Evolutionary conservation across 2,888 invertebrate genomes (phyloP), one percentile per base, ranked within the genome.

Genomic region (Alitta virens): DNA sequence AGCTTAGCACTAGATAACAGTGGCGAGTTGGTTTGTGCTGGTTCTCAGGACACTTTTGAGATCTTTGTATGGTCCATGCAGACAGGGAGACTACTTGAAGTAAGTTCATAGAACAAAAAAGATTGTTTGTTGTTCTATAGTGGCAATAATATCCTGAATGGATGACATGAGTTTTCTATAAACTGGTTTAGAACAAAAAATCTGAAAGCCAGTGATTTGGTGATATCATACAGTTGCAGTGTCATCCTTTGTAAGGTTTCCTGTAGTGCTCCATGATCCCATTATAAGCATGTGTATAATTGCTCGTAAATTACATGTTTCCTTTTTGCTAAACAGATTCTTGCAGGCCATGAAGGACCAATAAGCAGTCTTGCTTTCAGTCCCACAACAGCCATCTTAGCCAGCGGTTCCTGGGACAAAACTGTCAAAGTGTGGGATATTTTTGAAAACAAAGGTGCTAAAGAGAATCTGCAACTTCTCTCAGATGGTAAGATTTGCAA

Each of bases 1-100:
- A 92, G 93, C 77, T 87, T 94, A 0, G 89, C 92, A 0, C 83
- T 98, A 12, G 99, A 99, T 82, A 85, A 88, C 2, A 92, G 91
- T 72, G 91, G 94, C 18, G 97, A 99, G 79, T 86, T 99, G 67
- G 90, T 98, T 46, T 94, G 92, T 16, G 97, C 99, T 3, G 97
- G 96, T 0, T 94, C 94, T 0, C 91, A 91, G 75, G 97, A 98
- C 81, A 88, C 90, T 26, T 99, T 97, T 83, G 94, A 97, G 75
- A 90, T 99, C 68, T 98, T 88, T 84, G 84, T 99, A 23, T 99
- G 98, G 98, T 94, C 94, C 3, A 85, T 98, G 76, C 92, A 96
- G 84, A 89, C 92, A 51, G 98, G 98, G 1, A 88, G 90, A 68
- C 85, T 99, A 1, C 82, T 99, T 25, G 98, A 98, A 84, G 91